Conservation (phyloP, 2,113 vertebrate species). For the Xenopus laevis region DNA sequence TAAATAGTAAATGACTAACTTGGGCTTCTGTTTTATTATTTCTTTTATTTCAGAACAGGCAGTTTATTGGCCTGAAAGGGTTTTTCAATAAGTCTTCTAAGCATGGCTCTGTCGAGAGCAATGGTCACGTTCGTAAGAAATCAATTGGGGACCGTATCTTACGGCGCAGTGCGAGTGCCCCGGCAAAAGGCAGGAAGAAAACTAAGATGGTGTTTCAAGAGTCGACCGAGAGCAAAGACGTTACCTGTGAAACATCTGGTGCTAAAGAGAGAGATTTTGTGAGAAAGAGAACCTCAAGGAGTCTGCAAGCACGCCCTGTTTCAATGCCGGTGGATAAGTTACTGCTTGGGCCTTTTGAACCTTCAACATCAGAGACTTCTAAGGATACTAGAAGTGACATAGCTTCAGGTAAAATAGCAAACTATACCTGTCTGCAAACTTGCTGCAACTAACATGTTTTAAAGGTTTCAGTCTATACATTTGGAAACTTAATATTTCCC, state of each 20-base stretch:
- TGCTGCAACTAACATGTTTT: too few species aligned
- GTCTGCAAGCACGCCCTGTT: constrained; percentile 75
- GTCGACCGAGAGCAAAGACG: constrained; percentile 71
- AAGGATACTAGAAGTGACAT: constrained; percentile 52
- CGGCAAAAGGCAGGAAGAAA: constrained; percentile 91
- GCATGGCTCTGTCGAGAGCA: constrained; percentile 67
- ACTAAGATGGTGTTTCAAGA: constrained; percentile 84
- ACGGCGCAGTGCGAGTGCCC: constrained; percentile 90
- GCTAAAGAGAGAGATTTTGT: constrained; percentile 57
- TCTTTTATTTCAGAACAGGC: constrained; percentile 71
- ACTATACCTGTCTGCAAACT: background rate
- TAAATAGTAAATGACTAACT: background rate
- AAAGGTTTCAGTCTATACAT: too few species aligned
- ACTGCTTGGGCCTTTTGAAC: constrained; percentile 64
- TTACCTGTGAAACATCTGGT: constrained; percentile 52
- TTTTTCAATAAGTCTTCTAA: constrained; percentile 85
- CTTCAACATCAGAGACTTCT: constrained; percentile 55
- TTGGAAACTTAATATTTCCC: too few species aligned
- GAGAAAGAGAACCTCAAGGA: constrained; percentile 56
- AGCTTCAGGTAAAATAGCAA: constrained; percentile 67
- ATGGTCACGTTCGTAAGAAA: constrained; percentile 71
- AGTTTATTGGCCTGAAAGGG: constrained; percentile 87
- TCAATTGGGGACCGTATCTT: constrained; percentile 86
- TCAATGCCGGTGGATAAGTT: constrained; percentile 89
- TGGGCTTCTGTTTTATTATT: constrained; percentile 19